Conservation (phyloP, 2,888 invertebrate genomes). For the Pyrochroa serraticornis region DNA sequence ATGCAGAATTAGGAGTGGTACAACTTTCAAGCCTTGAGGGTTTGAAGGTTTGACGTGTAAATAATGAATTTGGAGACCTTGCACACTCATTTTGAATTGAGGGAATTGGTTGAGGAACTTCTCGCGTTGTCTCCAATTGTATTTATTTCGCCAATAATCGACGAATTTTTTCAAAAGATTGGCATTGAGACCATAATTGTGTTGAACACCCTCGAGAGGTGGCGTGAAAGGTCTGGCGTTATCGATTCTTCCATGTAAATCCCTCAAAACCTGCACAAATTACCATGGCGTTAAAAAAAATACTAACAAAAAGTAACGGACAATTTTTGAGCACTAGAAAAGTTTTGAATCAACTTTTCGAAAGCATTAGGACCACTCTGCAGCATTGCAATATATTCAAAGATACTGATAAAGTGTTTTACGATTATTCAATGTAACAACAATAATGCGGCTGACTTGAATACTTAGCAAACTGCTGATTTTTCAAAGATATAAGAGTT, state of each 20-base stretch:
- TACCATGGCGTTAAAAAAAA: no score
- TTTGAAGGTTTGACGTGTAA: constrained; percentile 63
- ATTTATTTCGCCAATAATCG: constrained; percentile 77
- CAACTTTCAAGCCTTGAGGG: constrained; percentile 50
- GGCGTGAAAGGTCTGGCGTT: constrained; percentile 52
- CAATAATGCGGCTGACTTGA: no score
- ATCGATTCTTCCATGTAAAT: constrained; percentile 63
- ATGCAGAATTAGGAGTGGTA: constrained; percentile 77
- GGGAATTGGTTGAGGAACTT: constrained; percentile 67
- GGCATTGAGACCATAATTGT: constrained; percentile 83
- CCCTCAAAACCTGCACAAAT: constrained; percentile 57
- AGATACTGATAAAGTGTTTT: no score
- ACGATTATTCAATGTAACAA: no score
- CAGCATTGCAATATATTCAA: no score
- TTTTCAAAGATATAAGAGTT: no score
- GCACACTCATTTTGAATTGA: constrained; percentile 73
- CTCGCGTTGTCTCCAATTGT: constrained; percentile 71
- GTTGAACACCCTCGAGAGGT: constrained; percentile 71
- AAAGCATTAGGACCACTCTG: no score
- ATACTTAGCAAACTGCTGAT: no score
- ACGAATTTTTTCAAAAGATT: constrained; percentile 70
- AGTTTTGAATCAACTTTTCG: no score
- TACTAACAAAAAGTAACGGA: no score
- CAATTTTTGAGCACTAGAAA: no score
- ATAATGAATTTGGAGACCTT: constrained; percentile 74